Evolutionary conservation across 1,140 invertebrate species (phyloP), one percentile per base, ranked within the genome.

Genomic region (Carcinoscorpius rotundicauda): DNA sequence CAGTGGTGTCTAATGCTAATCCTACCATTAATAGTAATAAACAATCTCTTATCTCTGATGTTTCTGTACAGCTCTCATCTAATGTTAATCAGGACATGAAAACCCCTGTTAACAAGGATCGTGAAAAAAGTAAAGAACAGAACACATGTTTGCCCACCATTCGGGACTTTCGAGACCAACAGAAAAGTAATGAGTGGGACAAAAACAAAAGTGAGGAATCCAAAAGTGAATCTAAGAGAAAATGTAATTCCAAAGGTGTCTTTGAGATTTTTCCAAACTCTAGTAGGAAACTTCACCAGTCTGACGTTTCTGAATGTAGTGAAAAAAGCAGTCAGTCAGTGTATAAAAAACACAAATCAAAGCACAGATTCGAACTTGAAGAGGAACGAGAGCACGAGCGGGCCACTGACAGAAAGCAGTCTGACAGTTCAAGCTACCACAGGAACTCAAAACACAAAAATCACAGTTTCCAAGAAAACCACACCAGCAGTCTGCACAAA

Each of bases 271-370:
- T n/a, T 55, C 6, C 6, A n/a, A n/a, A 8, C 53, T 6, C n/a
- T 55, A 55, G n/a, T 55, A 55, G 53, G 53, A 55, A 55, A 55
- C 53, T 6, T 55, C n/a, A n/a, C 6, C 53, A n/a, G 53, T 3
- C 50, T 49, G 11, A 53, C 11, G 6, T 62, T 62, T 6, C n/a
- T 62, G 48, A 62, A 8, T 51, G 51, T 56, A 57, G 52, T 58
- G 56, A 55, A 58, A 48, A 58, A 50, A n/a, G 55, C 58, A 49
- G 64, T 60, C 49, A 62, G 61, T 64, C 62, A 49, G n/a, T 52
- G 52, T 50, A 11, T 63, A 51, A 56, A 61, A 63, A 63, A 4
- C 51, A 48, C 57, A 49, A 52, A 51, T 29, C 49, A 50, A 56
- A 53, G 53, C 29, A 29, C 29, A 29, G 29, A 29, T 29, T n/a